Evolutionary conservation across 2,113 vertebrate species (phyloP).

Genomic region (Argyrosomus japonicus): DNA sequence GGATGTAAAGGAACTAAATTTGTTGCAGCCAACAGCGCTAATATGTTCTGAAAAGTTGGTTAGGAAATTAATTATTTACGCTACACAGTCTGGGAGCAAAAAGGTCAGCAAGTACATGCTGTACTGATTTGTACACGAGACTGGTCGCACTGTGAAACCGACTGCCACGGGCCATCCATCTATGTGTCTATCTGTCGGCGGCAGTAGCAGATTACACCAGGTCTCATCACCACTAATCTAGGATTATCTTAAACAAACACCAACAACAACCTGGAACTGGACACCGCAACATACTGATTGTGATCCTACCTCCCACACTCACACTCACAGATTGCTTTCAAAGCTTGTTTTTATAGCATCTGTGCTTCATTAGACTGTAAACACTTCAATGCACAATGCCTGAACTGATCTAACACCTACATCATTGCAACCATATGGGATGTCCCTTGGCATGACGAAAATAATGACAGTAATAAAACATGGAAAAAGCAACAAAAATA

Average conservation of each 20-base stretch:
- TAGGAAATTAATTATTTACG: slow-evolving; percentile 45
- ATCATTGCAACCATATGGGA: background rate
- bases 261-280: slow-evolving; percentile 39
- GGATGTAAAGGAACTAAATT: background rate
- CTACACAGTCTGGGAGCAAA: slow-evolving; percentile 16
- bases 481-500: background rate
- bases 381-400: slow-evolving; percentile 17
- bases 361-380: slow-evolving; percentile 34
- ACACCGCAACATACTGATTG: slow-evolving; percentile 15
- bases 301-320: slow-evolving; percentile 40
- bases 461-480: background rate
- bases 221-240: slow-evolving; percentile 51
- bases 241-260: slow-evolving; percentile 57
- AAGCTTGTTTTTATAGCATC: slow-evolving; percentile 38
- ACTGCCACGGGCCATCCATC: background rate
- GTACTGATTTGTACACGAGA: slow-evolving; percentile 11
- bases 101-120: slow-evolving; percentile 26
- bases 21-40: background rate
- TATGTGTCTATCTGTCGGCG: background rate
- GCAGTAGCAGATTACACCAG: slow-evolving; percentile 39
- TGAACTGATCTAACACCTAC: slow-evolving; percentile 11
- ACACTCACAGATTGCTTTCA: slow-evolving; percentile 19
- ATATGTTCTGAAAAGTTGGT: background rate
- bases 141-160: background rate
- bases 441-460: background rate